Percentiles rank a stretch among this genome's conserved stretches.
phyloP scores from a whole-genome alignment of 1,140 invertebrate genomes.

The Musca domestica region DNA sequence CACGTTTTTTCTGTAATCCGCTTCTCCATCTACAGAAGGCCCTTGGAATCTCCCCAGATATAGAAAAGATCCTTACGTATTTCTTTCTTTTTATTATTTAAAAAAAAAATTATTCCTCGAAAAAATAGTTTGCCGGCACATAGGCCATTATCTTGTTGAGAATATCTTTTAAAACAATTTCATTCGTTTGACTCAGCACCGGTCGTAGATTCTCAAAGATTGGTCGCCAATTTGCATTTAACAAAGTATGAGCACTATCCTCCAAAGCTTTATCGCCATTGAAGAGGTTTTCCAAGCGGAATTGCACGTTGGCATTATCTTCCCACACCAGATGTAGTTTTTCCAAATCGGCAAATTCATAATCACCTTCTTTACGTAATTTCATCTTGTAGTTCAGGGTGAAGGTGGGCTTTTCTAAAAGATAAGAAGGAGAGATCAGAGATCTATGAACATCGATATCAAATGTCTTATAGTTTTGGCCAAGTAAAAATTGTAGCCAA shows the following conservation, averaged over 20 bases:
- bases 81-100: no score
- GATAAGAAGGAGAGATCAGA: neutral
- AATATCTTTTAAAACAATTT: slow-evolving; percentile 27
- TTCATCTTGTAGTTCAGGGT: slow-evolving; percentile 26
- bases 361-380: slow-evolving; percentile 18
- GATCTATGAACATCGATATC: no score
- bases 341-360: slow-evolving; percentile 18
- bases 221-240: slow-evolving; percentile 44
- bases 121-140: slow-evolving; percentile 32
- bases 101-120: slow-evolving; percentile 29
- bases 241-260: no score
- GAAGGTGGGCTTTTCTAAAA: slow-evolving; percentile 31
- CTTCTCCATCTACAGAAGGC: no score
- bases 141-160: slow-evolving; percentile 31
- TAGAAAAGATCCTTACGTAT: no score
- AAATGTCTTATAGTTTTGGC: no score
- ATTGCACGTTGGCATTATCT: slow-evolving; percentile 25
- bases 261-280: slow-evolving; percentile 37
- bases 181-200: slow-evolving; percentile 31
- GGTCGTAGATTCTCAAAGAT: slow-evolving; percentile 37
- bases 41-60: no score
- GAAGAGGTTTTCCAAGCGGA: slow-evolving; percentile 33
- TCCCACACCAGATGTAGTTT: neutral
- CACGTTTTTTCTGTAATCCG: no score
- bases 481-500: neutral